Evolutionary conservation across 2,888 invertebrate species (phyloP).

Genomic region (Thecocarcelia acutangulata): DNA sequence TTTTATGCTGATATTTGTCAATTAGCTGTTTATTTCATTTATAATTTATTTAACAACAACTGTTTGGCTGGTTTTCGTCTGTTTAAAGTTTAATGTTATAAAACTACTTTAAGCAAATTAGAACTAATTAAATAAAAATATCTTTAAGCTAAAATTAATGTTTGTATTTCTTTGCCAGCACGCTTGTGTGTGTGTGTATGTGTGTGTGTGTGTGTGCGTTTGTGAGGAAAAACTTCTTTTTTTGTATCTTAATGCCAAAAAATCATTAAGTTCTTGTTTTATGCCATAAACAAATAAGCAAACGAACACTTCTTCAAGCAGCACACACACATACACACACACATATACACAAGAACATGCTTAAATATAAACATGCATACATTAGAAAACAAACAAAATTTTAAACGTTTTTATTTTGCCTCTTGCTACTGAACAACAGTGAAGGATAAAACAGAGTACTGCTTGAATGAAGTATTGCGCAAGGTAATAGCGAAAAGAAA

Average conservation of each 20-base stretch:
- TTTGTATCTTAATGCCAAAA: conserved; percentile 21
- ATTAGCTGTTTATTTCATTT: conserved; percentile 43
- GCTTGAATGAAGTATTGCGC: too few species aligned
- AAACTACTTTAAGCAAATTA: conserved; percentile 50
- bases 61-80: conserved; percentile 10
- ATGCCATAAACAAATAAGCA: conserved; percentile 19
- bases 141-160: conserved; percentile 46
- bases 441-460: too few species aligned
- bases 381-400: conserved; percentile 37
- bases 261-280: conserved; percentile 20
- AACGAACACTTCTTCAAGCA: not conserved
- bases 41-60: too few species aligned
- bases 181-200: not conserved
- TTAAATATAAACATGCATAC: not conserved
- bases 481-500: too few species aligned
- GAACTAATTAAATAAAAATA: conserved; percentile 56
- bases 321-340: not conserved
- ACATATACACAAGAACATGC: too few species aligned
- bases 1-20: conserved; percentile 32
- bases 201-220: conserved; percentile 14
- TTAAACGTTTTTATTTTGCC: conserved; percentile 26
- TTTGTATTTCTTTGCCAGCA: not conserved
- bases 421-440: not conserved
- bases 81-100: conserved; percentile 33
- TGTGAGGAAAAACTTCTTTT: conserved; percentile 1